Percentiles rank a stretch among this genome's conserved stretches.
Conservation (phyloP, 2,113 vertebrate genomes). For the Mellivora capensis region DNA sequence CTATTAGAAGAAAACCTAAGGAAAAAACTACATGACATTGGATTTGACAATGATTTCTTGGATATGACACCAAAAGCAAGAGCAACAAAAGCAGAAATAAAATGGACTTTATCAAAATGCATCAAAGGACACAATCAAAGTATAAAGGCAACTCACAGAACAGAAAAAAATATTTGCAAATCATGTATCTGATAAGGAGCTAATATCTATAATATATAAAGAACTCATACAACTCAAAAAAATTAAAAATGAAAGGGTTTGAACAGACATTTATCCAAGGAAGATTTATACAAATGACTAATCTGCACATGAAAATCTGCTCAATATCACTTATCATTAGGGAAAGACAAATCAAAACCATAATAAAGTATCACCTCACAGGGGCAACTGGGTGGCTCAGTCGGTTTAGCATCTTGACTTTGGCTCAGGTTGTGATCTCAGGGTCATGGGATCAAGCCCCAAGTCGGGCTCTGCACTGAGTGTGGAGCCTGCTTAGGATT, state of each 20-base stretch:
- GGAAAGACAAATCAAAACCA: not conserved
- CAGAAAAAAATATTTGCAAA: not conserved
- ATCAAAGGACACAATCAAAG: not conserved
- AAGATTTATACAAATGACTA: not conserved
- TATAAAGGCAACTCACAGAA: not conserved
- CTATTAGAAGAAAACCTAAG: not conserved
- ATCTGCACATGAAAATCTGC: not conserved
- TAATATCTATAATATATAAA: not conserved
- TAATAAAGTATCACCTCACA: not conserved
- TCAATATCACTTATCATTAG: not conserved
- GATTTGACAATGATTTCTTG: not conserved
- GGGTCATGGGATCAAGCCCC: not conserved
- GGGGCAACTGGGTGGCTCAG: not conserved
- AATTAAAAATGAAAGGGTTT: not conserved
- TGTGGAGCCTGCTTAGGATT: not conserved
- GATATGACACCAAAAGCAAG: not conserved
- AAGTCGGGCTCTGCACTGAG: not conserved
- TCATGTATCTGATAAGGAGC: not conserved
- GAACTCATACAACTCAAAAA: not conserved
- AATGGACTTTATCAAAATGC: not conserved
- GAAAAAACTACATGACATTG: not conserved
- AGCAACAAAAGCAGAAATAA: not conserved
- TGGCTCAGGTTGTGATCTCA: not conserved
- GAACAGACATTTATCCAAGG: not conserved
- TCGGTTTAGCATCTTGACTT: not conserved